Conservation (phyloP, 1,140 invertebrate genomes). For the Caenorhabditis brenneri region DNA sequence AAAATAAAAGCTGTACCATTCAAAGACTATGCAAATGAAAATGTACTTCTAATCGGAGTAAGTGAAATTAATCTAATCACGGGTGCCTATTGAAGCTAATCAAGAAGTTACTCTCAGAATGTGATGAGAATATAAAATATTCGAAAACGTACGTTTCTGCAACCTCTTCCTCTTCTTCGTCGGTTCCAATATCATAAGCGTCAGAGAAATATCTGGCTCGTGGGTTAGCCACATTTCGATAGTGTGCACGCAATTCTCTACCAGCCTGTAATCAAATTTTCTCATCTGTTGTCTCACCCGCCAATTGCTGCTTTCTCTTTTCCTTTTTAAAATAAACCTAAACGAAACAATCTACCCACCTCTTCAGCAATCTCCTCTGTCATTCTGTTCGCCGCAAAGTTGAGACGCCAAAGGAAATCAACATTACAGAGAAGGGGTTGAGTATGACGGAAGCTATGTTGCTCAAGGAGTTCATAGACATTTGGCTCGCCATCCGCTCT, state of each 20-base stretch:
- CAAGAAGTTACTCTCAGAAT: no score
- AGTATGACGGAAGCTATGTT: conserved; percentile 53
- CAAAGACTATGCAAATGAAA: no score
- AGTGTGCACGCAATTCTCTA: conserved; percentile 40
- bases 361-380: conserved; percentile 57
- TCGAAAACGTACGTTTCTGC: conserved; percentile 11
- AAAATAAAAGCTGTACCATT: no score
- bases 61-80: no score
- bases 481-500: conserved; percentile 40
- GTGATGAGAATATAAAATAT: no score
- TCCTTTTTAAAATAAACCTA: no score
- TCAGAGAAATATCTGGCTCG: conserved; percentile 52
- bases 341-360: no score
- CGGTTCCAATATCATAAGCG: conserved; percentile 14
- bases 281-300: no score
- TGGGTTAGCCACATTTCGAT: conserved; percentile 42
- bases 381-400: conserved; percentile 54
- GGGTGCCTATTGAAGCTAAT: no score
- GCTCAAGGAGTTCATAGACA: conserved; percentile 57
- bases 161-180: conserved; percentile 38
- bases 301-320: no score
- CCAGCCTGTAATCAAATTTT: conserved; percentile 45
- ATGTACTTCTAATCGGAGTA: no score
- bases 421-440: conserved; percentile 53
- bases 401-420: conserved; percentile 56